Evolutionary conservation across 1,140 invertebrate genomes (phyloP).

Genomic region (Drosophila navojoa): DNA sequence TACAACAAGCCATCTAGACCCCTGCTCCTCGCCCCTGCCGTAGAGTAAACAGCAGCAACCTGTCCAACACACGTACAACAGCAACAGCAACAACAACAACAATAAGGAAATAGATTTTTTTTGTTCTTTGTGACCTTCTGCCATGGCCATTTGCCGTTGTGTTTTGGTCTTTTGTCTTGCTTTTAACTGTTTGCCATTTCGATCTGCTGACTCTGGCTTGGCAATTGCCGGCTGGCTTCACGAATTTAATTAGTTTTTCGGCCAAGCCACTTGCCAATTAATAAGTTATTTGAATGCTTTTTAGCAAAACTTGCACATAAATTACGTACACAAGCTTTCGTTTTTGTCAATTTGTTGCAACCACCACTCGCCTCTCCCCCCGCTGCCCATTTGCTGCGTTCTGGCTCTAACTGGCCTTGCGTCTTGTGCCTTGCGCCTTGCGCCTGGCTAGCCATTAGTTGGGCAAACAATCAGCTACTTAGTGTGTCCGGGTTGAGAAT

Average conservation of each 20-base stretch:
- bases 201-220: not conserved
- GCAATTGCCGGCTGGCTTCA: not conserved
- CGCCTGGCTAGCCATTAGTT: slow-evolving; percentile 61
- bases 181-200: slow-evolving; percentile 20
- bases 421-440: not conserved
- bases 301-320: slow-evolving; percentile 42
- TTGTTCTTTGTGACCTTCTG: slow-evolving; percentile 27
- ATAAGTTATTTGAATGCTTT: slow-evolving; percentile 43
- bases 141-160: not conserved
- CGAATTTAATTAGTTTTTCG: slow-evolving; percentile 53
- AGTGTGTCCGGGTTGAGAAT: not conserved
- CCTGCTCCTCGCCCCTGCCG: too few species aligned
- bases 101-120: slow-evolving; percentile 5
- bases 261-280: slow-evolving; percentile 41
- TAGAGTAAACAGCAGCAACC: too few species aligned
- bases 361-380: not conserved
- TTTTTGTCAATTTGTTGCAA: slow-evolving; percentile 13
- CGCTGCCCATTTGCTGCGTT: slow-evolving; percentile 59
- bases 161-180: slow-evolving; percentile 14
- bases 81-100: slow-evolving; percentile 9
- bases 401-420: slow-evolving; percentile 17
- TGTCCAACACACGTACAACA: too few species aligned
- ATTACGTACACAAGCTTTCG: slow-evolving; percentile 16
- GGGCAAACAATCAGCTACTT: slow-evolving; percentile 69
- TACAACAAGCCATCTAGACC: not conserved